A percentile compares a stretch with the other conserved stretches of the same genome.
These are phyloP conservation scores for Poecilia gillii DNA, from an alignment of 2,797 vertebrate species.

Conservation along the genomic window DNA sequence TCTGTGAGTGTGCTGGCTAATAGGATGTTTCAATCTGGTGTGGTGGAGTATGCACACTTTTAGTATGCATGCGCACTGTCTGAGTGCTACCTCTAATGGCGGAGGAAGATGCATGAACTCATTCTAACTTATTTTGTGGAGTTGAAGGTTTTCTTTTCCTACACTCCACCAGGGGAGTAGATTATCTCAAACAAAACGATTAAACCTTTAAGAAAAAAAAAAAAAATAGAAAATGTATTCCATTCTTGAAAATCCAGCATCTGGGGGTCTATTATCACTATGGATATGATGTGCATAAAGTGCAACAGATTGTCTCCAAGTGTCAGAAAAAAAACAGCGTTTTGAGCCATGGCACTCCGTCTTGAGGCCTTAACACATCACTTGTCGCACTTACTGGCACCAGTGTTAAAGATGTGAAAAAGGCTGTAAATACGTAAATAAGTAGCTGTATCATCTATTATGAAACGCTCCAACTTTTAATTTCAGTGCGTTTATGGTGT, in stretches of 20 bases:
- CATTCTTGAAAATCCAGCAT: conserved; percentile 42
- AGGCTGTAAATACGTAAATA: not conserved
- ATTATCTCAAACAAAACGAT: conserved; percentile 40
- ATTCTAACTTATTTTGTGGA: conserved; percentile 62
- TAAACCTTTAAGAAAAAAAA: conserved; percentile 23
- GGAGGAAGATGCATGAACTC: conserved; percentile 55
- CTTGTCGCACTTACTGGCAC: not conserved
- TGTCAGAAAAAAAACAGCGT: not conserved
- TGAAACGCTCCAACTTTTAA: not conserved
- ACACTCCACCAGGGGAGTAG: conserved; percentile 27
- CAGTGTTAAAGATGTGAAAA: not conserved
- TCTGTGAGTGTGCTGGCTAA: conserved; percentile 70
- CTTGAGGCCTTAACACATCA: not conserved
- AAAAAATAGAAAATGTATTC: conserved; percentile 44
- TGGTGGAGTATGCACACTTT: conserved; percentile 60
- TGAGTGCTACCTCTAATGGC: conserved; percentile 63
- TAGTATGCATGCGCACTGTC: conserved; percentile 52
- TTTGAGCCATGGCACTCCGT: not conserved
- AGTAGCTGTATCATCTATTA: not conserved
- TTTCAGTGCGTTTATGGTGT: not conserved
- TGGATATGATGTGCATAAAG: conserved; percentile 72
- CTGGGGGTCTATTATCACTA: conserved; percentile 59
- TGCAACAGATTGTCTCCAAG: conserved; percentile 72
- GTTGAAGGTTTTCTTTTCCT: conserved; percentile 24
- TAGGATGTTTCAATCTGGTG: conserved; percentile 72